A percentile compares a stretch with the other conserved stretches of the same genome.
Evolutionary conservation across 1,140 invertebrate genomes (phyloP).

Genomic region (Rhyacophila brunnea): DNA sequence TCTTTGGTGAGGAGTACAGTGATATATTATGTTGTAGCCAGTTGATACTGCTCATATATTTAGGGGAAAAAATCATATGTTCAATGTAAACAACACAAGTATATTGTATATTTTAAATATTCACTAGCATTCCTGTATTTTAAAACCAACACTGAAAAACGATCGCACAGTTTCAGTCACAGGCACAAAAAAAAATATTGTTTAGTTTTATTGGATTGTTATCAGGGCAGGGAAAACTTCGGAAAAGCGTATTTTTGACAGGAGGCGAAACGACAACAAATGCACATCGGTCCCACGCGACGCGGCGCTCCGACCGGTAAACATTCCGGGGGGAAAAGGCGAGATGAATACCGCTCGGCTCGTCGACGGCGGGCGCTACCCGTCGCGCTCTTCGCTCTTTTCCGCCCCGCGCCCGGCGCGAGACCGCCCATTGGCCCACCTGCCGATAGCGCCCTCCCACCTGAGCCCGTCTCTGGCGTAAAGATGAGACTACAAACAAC

Average conservation of each 20-base stretch:
- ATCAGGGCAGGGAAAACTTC: background rate
- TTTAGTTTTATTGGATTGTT: too few species aligned
- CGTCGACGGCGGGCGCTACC: constrained; percentile 5
- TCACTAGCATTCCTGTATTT: too few species aligned
- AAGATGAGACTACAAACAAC: too few species aligned
- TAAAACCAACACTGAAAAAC: too few species aligned
- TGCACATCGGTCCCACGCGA: constrained; percentile 11
- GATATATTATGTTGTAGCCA: too few species aligned
- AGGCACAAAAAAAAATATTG: too few species aligned
- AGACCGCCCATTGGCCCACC: background rate
- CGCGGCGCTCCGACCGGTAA: constrained; percentile 16
- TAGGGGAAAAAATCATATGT: too few species aligned
- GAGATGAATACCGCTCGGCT: background rate
- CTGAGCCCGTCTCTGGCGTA: background rate
- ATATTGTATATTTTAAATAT: too few species aligned
- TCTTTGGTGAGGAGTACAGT: too few species aligned
- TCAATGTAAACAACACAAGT: too few species aligned
- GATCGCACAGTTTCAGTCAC: too few species aligned
- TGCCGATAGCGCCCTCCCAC: background rate
- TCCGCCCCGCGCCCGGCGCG: constrained; percentile 3
- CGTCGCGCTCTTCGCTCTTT: constrained; percentile 5
- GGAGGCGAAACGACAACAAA: constrained; percentile 18
- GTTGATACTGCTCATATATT: too few species aligned
- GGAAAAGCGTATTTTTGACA: constrained; percentile 12
- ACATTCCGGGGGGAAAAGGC: constrained; percentile 18